Conservation (phyloP, 2,113 vertebrate genomes). For the Todiramphus chloris region DNA sequence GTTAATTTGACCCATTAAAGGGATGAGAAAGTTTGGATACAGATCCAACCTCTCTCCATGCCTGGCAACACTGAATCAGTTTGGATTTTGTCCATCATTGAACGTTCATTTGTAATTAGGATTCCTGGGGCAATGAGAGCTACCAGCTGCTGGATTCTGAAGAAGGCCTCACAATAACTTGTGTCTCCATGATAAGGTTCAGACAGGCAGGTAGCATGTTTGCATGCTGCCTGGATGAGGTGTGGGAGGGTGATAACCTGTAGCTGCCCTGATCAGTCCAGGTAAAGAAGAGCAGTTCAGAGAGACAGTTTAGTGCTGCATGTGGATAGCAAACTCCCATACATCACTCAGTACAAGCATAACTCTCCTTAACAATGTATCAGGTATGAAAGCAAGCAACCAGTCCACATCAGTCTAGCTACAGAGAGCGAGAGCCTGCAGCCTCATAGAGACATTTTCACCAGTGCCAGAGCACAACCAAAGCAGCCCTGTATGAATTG, state of each 20-base stretch:
- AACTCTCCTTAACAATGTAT: not conserved
- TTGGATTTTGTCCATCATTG: not conserved
- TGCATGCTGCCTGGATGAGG: not conserved
- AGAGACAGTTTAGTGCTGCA: not conserved
- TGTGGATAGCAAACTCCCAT: not conserved
- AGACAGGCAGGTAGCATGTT: not conserved
- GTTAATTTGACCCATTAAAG: not conserved
- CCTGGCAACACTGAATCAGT: not conserved
- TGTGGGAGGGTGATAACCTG: not conserved
- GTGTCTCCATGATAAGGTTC: not conserved
- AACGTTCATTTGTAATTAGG: not conserved
- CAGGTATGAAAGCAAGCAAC: not conserved
- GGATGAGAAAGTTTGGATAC: not conserved
- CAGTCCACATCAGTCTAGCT: not conserved
- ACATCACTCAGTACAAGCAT: not conserved
- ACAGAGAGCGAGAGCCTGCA: not conserved
- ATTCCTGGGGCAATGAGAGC: not conserved
- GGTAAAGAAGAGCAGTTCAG: not conserved
- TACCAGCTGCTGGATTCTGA: not conserved
- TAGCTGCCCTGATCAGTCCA: not conserved
- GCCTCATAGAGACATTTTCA: not conserved
- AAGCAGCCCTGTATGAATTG: not conserved
- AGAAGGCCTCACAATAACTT: not conserved
- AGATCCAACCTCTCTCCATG: not conserved
- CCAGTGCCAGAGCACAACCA: not conserved